phyloP scores from a whole-genome alignment of 2,888 invertebrate species.

The Parelbella ahira region DNA sequence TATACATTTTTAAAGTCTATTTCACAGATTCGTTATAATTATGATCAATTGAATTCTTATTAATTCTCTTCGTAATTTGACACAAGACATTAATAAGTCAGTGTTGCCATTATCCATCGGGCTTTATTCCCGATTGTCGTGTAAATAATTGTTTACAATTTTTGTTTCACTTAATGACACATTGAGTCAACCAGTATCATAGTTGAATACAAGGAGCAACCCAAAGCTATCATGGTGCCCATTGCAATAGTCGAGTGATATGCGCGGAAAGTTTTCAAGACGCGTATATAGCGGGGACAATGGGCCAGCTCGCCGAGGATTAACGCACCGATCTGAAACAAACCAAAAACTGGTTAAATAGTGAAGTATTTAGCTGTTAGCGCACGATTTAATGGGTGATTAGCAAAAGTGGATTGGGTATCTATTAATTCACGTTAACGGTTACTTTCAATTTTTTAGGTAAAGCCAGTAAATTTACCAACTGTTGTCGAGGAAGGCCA shows the following conservation, averaged over 20 bases:
- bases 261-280: conserved; percentile 86
- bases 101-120: conserved; percentile 14
- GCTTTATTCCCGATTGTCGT: conserved; percentile 15
- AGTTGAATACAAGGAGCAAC: conserved; percentile 70
- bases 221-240: conserved; percentile 84
- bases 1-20: conserved; percentile 7
- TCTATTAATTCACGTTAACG: too few species aligned
- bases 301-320: conserved; percentile 85
- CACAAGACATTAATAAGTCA: background rate
- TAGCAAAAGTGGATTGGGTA: conserved; percentile 4
- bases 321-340: conserved; percentile 83
- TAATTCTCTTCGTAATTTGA: too few species aligned
- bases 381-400: conserved; percentile 6
- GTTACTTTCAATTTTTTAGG: too few species aligned
- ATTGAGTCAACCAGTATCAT: conserved; percentile 72
- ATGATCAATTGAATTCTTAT: conserved; percentile 16
- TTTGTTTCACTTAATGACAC: conserved; percentile 45
- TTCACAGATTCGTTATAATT: conserved; percentile 19
- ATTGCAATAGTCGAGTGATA: conserved; percentile 89
- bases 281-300: conserved; percentile 89
- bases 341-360: conserved; percentile 26
- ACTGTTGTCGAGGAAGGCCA: too few species aligned
- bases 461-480: too few species aligned
- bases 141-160: background rate
- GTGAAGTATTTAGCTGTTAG: conserved; percentile 9